These are phyloP conservation scores for Branchipolynoe longqiensis DNA, from an alignment of 2,888 invertebrate genomes.

Conservation along the genomic window DNA sequence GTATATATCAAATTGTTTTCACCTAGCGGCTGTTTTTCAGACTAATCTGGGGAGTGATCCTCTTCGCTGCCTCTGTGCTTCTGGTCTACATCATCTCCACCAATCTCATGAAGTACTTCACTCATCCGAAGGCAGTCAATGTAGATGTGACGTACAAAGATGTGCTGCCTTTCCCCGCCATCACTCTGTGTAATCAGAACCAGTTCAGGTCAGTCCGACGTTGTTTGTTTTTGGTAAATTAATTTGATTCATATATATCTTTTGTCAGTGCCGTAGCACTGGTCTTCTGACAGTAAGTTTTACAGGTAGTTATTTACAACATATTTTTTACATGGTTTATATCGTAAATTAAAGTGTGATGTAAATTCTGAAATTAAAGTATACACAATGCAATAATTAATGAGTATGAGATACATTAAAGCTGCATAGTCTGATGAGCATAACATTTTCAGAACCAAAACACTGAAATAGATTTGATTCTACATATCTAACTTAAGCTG, in stretches of 20 bases:
- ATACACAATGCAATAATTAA: too few relatives aligned
- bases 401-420: not conserved
- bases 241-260: too few relatives aligned
- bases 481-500: too few relatives aligned
- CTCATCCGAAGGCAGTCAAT: not conserved
- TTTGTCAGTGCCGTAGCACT: too few relatives aligned
- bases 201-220: not conserved
- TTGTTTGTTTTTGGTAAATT: not conserved
- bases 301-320: not conserved
- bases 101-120: not conserved
- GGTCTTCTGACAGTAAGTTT: too few relatives aligned
- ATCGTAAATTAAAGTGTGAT: too few relatives aligned
- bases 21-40: too few relatives aligned
- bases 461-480: not conserved
- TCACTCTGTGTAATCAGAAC: constrained; percentile 1
- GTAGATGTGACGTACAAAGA: not conserved
- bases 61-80: not conserved
- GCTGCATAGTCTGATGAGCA: too few relatives aligned
- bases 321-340: not conserved
- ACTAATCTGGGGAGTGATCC: not conserved
- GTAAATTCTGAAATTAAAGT: not conserved
- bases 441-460: not conserved
- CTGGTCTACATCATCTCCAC: not conserved
- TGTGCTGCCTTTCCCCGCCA: not conserved
- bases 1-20: too few relatives aligned